These are phyloP conservation scores for Corythoichthys intestinalis DNA, from an alignment of 2,113 vertebrate species.

Conservation along the genomic window DNA sequence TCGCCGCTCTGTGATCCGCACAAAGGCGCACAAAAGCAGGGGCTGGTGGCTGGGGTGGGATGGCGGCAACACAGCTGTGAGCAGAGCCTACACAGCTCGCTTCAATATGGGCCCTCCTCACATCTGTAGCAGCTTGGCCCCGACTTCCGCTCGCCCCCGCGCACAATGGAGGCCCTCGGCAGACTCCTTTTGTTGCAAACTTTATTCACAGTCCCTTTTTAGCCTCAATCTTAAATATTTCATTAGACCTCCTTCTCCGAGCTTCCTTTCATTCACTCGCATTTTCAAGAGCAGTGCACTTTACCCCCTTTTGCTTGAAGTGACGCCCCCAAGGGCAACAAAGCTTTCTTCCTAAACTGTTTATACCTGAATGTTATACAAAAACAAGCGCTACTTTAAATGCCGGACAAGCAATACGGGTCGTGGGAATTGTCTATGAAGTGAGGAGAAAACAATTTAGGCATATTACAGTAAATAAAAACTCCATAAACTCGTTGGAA, in stretches of 20 bases:
- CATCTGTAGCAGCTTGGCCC: conserved; percentile 75
- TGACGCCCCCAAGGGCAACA: conserved; percentile 60
- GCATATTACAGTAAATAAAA: background rate
- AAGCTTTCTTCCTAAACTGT: conserved; percentile 65
- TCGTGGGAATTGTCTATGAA: background rate
- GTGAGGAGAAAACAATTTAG: background rate
- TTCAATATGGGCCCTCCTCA: conserved; percentile 84
- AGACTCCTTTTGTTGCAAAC: conserved; percentile 74
- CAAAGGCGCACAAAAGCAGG: conserved; percentile 81
- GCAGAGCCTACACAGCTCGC: conserved; percentile 77
- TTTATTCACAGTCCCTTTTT: conserved; percentile 75
- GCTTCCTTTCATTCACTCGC: conserved; percentile 50
- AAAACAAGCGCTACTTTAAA: conserved; percentile 41
- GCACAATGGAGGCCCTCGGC: conserved; percentile 72
- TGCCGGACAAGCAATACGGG: background rate
- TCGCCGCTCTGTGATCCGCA: conserved; percentile 73
- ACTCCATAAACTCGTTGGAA: too few relatives aligned
- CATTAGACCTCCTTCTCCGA: conserved; percentile 72
- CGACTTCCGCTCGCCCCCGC: conserved; percentile 68
- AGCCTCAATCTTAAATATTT: conserved; percentile 85
- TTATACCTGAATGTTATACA: conserved; percentile 54
- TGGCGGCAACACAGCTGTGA: conserved; percentile 83
- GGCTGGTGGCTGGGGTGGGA: conserved; percentile 82
- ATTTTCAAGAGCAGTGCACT: conserved; percentile 57
- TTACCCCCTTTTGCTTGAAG: conserved; percentile 32